phyloP scores from a whole-genome alignment of 2,888 invertebrate genomes.

The Teleogryllus oceanicus region DNA sequence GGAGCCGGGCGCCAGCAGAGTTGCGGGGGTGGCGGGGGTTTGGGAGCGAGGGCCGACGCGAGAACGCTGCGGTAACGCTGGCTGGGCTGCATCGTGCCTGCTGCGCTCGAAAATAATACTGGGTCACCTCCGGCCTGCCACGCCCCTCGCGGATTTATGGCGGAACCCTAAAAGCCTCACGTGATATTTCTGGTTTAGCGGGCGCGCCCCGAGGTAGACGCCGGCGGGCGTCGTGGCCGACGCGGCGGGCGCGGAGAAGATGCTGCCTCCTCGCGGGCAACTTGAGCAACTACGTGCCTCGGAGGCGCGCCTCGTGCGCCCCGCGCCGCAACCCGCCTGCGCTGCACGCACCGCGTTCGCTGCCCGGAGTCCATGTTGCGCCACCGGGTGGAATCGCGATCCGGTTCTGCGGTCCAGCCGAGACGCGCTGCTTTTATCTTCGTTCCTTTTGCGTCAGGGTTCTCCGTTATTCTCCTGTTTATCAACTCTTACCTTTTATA shows the following conservation, averaged over 20 bases:
- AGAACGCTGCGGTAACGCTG: not conserved
- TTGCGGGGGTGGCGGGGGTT: no score
- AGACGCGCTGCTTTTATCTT: no score
- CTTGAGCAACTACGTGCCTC: not conserved
- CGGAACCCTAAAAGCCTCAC: not conserved
- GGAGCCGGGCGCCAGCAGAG: no score
- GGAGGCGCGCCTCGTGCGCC: not conserved
- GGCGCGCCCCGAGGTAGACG: not conserved
- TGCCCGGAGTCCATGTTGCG: no score
- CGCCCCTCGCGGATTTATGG: slow-evolving; percentile 1
- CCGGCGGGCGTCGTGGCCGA: not conserved
- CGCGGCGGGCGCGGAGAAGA: not conserved
- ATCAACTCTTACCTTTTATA: no score
- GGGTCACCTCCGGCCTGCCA: not conserved
- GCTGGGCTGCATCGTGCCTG: not conserved
- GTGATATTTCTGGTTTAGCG: not conserved
- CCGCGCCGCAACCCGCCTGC: no score
- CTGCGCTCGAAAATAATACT: slow-evolving; percentile 5
- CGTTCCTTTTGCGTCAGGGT: no score
- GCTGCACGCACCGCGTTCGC: no score
- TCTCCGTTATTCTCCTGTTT: no score
- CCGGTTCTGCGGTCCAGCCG: no score
- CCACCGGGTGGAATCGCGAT: no score
- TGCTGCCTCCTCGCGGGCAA: not conserved
- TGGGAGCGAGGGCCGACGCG: no score